phyloP scores from a whole-genome alignment of 2,797 vertebrate genomes.

The Eulemur coronatus region DNA sequence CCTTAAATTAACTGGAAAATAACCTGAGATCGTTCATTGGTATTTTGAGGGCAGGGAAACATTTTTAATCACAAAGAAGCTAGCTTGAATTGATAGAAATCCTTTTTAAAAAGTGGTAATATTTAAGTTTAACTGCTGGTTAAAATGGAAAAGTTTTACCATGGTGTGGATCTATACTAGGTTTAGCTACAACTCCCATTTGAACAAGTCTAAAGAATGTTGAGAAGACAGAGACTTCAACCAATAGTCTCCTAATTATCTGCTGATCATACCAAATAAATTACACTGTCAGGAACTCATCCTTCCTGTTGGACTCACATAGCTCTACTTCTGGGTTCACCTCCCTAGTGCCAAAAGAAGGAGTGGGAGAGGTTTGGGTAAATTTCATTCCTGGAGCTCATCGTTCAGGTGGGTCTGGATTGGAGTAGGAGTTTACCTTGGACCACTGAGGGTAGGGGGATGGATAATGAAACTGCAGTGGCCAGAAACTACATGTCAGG shows the following conservation, averaged over 20 bases:
- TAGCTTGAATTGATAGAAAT: background rate
- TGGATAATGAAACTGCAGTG: background rate
- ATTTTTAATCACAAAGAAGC: background rate
- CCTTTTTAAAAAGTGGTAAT: background rate
- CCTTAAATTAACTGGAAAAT: background rate
- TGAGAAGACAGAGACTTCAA: background rate
- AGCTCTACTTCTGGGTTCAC: background rate
- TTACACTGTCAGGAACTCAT: background rate
- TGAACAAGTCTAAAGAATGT: background rate
- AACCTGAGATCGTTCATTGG: background rate
- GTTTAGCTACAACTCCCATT: background rate
- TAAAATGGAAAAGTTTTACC: background rate
- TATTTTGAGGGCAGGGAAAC: background rate
- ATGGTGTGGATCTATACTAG: background rate
- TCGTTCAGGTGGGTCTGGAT: background rate
- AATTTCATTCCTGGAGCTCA: background rate
- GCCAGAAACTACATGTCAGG: background rate
- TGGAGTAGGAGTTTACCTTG: background rate
- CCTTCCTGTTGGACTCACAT: background rate
- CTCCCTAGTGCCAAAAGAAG: background rate
- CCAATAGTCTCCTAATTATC: background rate
- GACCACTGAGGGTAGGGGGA: fast-evolving
- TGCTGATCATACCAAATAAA: background rate
- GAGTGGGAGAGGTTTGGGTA: too few relatives aligned
- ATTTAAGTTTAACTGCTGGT: background rate